Evolutionary conservation across 2,797 vertebrate species (phyloP).

Genomic region (Enteromius paludinosus): DNA sequence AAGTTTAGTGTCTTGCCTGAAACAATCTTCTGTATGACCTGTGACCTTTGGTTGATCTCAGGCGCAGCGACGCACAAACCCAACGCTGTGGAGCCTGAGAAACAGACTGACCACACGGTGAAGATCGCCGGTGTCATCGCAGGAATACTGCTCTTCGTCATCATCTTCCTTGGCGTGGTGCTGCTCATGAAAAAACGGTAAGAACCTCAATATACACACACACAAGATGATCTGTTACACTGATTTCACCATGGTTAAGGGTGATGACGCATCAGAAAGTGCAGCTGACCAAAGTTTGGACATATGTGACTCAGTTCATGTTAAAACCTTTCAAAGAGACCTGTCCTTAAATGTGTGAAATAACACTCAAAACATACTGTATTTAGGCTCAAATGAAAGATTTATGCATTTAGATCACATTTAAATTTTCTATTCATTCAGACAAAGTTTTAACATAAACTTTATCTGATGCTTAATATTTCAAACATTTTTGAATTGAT

Average conservation of each 20-base stretch:
- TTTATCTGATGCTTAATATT: too few species aligned
- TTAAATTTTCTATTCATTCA: neutral
- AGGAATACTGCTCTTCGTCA: constrained; percentile 91
- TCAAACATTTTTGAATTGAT: too few species aligned
- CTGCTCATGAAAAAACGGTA: constrained; percentile 97
- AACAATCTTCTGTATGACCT: neutral
- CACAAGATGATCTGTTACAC: neutral
- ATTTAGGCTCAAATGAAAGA: neutral
- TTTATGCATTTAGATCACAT: neutral
- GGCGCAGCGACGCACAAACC: constrained; percentile 91
- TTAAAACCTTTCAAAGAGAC: neutral
- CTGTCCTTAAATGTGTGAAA: neutral
- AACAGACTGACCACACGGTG: constrained; percentile 92
- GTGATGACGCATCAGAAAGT: neutral
- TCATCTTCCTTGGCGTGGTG: constrained; percentile 93
- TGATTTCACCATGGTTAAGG: neutral
- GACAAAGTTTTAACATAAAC: too few species aligned
- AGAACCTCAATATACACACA: constrained; percentile 55
- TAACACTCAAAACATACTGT: neutral
- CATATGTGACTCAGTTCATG: neutral
- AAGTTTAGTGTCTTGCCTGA: neutral
- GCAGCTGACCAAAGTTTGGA: neutral
- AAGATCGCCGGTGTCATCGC: constrained; percentile 96
- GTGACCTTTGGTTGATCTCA: constrained; percentile 57
- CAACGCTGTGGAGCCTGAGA: constrained; percentile 87